Base-by-base conservation (phyloP, 1,140 invertebrate genomes). In the Gryon sp. region DNA sequence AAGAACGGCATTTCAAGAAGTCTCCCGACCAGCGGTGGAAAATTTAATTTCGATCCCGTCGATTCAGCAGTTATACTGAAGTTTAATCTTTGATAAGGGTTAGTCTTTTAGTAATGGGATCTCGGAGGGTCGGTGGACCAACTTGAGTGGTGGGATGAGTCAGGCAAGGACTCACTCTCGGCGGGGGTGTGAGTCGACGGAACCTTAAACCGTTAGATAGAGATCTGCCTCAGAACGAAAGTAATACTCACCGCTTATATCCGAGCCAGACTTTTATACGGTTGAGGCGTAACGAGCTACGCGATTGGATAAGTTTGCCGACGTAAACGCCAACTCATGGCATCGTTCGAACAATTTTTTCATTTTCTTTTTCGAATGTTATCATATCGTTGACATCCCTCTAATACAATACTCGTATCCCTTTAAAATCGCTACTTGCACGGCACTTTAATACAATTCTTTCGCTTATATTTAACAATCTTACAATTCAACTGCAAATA, bases 31-130 rank as follows among this genome's bases (percentile, higher is more conserved):
- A 72, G 76, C 65, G 82, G 80, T 85, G 83, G 87, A 86, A 90
- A 90, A 90, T 90, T 90, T 90, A 90, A 90, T 90, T 90, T 90
- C 89, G 84, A 90, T 89, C 87, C 88, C 85, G 90, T 90, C 88
- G 89, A 90, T 90, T 90, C 90, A 90, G 89, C 89, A 90, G 85
- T 89, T 89, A 89, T 89, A 89, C 85, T 80, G 62, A 90, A 90
- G 89, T 90, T 90, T 90, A 90, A 90, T 90, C 90, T 90, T 89
- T 90, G 90, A 90, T 90, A 90, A 90, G 89, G 88, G 86, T 90
- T 90, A 87, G 87, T 88, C 86, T 88, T 88, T 88, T 88, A 87
- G 86, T 89, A 89, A 89, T 89, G 86, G 88, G 84, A 86, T 89
- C 84, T 78, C 66, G 72, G 83, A 82, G 83, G 74, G 78, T 69